phyloP scores from a whole-genome alignment of 2,888 invertebrate genomes.

The Tinea trinotella region DNA sequence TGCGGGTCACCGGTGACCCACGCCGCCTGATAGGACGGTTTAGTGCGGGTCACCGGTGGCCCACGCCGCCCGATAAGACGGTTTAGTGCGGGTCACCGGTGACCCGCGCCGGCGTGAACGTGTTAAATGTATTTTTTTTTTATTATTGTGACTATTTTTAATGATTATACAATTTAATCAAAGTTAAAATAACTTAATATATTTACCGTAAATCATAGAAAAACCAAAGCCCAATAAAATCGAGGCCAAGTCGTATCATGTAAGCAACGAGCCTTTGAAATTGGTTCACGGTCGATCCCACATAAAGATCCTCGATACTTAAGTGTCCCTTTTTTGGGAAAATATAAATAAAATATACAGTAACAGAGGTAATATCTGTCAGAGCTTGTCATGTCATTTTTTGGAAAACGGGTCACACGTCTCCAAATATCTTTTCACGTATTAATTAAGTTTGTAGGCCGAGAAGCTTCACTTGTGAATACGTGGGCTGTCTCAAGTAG shows the following conservation, averaged over 20 bases:
- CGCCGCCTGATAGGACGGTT: no score
- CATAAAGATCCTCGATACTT: not conserved
- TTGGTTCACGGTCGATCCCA: constrained; percentile 26
- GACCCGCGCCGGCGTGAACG: no score
- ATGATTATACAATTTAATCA: no score
- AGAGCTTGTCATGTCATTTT: not conserved
- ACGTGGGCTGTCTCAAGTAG: not conserved
- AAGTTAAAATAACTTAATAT: no score
- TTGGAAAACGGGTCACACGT: constrained; percentile 10
- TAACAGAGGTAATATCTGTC: constrained; percentile 4
- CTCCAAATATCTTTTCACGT: not conserved
- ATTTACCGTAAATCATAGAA: no score
- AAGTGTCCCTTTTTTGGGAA: not conserved
- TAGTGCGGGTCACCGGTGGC: no score
- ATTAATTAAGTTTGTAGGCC: constrained; percentile 12
- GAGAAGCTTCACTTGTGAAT: not conserved
- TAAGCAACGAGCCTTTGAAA: constrained; percentile 23
- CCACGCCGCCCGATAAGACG: no score
- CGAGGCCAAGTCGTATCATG: constrained; percentile 19
- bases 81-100: no score
- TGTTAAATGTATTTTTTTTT: no score
- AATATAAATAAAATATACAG: not conserved
- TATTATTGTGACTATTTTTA: no score
- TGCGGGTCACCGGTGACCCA: no score
- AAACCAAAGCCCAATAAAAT: constrained; percentile 21